phyloP scores from a whole-genome alignment of 2,113 vertebrate species.

The Corythornis madagascariensis region DNA sequence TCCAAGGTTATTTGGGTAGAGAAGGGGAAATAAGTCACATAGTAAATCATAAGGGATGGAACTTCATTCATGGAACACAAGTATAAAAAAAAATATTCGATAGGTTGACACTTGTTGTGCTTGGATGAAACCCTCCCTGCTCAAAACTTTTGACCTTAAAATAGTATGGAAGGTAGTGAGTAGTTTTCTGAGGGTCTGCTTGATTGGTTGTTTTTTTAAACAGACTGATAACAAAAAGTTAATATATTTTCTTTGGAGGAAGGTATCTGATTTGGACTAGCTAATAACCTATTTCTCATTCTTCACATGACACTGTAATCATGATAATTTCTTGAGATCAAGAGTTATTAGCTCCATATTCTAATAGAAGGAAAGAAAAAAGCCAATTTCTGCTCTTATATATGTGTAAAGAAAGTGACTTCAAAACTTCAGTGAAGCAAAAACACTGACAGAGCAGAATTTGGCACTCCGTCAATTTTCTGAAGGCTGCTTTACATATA shows the following conservation, averaged over 20 bases:
- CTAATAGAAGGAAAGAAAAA: neutral
- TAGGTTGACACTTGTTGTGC: neutral
- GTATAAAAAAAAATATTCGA: neutral
- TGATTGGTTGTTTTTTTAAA: neutral
- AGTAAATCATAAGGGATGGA: neutral
- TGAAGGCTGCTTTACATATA: constrained; percentile 66
- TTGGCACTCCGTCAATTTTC: neutral
- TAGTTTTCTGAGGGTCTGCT: neutral
- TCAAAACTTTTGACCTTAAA: neutral
- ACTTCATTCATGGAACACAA: neutral
- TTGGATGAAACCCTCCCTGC: neutral
- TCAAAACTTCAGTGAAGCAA: neutral
- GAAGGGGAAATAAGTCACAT: neutral
- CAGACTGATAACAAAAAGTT: neutral
- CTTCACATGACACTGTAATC: neutral
- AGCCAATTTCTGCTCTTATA: neutral
- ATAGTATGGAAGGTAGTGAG: neutral
- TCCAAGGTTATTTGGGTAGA: neutral
- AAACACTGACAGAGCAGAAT: constrained; percentile 12
- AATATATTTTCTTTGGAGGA: neutral
- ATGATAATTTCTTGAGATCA: neutral
- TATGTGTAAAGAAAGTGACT: neutral
- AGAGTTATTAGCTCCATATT: neutral
- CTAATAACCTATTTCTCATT: neutral
- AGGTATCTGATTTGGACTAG: neutral